Percentiles rank a stretch among this genome's conserved stretches.
Conservation (phyloP, 2,113 vertebrate species). For the Amblyornis subalaris region DNA sequence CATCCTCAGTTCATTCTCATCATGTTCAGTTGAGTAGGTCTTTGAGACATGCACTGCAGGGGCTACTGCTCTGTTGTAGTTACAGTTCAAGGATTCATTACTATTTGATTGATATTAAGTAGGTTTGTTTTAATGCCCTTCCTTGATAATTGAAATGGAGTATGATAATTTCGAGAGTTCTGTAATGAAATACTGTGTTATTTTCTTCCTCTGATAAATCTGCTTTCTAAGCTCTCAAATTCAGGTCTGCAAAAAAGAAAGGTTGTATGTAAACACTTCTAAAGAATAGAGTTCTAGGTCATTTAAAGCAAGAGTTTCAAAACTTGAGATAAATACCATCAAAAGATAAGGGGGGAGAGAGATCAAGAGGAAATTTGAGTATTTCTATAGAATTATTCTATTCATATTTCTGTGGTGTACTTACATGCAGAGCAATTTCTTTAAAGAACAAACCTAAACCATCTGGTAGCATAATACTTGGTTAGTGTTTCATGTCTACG, state of each 20-base stretch:
- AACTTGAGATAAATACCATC: not conserved
- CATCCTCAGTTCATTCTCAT: not conserved
- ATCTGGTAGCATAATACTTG: conserved; percentile 34
- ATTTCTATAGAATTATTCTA: not conserved
- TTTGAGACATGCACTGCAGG: not conserved
- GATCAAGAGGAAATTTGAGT: not conserved
- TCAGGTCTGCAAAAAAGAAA: not conserved
- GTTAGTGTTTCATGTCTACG: not conserved
- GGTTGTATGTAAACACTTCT: not conserved
- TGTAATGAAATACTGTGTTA: not conserved
- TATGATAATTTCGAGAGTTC: not conserved
- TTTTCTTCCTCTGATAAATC: not conserved
- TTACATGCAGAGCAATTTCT: not conserved
- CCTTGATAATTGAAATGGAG: not conserved
- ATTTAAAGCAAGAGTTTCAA: not conserved
- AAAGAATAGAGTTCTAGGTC: not conserved
- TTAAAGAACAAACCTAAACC: not conserved
- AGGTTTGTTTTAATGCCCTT: not conserved
- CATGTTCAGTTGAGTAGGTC: not conserved
- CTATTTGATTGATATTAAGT: not conserved
- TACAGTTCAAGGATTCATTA: not conserved
- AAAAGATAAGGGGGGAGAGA: not conserved
- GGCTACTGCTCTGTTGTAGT: not conserved
- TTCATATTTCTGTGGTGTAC: not conserved
- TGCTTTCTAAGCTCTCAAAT: not conserved